phyloP scores from a whole-genome alignment of 2,797 vertebrate species.

The Otolemur crassicaudatus region DNA sequence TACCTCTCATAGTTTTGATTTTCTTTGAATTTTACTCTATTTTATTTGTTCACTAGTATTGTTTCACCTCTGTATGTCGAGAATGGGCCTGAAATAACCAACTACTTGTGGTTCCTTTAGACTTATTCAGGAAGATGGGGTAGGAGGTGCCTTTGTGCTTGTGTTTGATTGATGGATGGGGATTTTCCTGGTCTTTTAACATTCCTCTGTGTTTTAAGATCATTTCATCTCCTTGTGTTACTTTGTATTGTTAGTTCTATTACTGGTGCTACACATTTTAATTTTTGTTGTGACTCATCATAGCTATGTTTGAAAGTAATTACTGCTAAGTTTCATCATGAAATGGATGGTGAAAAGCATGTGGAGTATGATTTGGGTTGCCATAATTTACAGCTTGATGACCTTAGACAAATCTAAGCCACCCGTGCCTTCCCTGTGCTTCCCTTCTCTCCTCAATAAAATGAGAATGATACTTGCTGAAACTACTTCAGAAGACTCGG shows the following conservation, averaged over 20 bases:
- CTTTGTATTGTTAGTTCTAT: slow-evolving; percentile 4
- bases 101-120: background rate
- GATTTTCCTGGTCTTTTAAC: background rate
- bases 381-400: background rate
- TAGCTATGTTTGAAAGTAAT: background rate
- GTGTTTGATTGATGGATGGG: background rate
- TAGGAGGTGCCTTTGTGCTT: background rate
- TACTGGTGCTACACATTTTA: background rate
- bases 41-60: background rate
- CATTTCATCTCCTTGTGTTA: background rate
- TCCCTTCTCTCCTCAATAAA: background rate
- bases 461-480: background rate
- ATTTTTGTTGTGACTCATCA: background rate
- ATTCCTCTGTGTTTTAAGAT: background rate
- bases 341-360: background rate
- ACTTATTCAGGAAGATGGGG: background rate
- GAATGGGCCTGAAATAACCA: background rate
- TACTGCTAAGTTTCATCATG: background rate
- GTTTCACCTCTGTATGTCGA: background rate
- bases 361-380: background rate
- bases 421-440: background rate
- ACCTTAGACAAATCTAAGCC: background rate
- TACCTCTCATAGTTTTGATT: background rate
- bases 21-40: slow-evolving; percentile 46
- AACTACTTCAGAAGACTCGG: background rate